Conservation (phyloP, 2,113 vertebrate species). For the Anolis carolinensis region DNA sequence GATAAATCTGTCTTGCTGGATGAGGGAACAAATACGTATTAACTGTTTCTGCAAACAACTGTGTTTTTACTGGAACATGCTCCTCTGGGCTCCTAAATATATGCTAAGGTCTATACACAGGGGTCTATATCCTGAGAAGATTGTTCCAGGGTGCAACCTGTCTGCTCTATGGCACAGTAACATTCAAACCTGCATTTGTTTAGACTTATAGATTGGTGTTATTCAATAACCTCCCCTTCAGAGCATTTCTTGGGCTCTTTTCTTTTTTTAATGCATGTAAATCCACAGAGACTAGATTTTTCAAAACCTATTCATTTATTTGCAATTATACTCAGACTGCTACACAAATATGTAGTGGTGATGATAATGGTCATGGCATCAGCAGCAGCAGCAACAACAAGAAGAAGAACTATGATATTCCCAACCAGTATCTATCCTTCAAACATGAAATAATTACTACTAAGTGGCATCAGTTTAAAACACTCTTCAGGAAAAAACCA, state of each 20-base stretch:
- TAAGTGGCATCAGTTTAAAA: not conserved
- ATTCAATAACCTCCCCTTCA: not conserved
- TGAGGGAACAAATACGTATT: not conserved
- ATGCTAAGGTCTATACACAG: not conserved
- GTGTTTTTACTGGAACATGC: not conserved
- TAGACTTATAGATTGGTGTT: too few relatives aligned
- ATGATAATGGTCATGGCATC: not conserved
- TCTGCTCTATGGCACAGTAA: not conserved
- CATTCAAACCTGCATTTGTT: too few relatives aligned
- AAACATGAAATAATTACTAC: not conserved
- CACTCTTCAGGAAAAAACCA: not conserved
- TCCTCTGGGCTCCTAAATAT: not conserved
- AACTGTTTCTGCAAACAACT: not conserved
- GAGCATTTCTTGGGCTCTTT: too few relatives aligned
- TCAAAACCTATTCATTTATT: not conserved
- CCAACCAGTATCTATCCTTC: not conserved
- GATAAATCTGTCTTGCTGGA: not conserved
- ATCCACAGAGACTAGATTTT: not conserved
- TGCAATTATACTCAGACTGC: not conserved
- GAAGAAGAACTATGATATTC: not conserved
- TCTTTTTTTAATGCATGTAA: slow-evolving; percentile 9
- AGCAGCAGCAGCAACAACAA: not conserved
- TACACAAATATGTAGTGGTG: not conserved
- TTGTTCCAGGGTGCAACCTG: too few relatives aligned
- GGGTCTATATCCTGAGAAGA: not conserved